Evolutionary conservation across 2,797 vertebrate genomes (phyloP).

Genomic region (Smutsia gigantea): DNA sequence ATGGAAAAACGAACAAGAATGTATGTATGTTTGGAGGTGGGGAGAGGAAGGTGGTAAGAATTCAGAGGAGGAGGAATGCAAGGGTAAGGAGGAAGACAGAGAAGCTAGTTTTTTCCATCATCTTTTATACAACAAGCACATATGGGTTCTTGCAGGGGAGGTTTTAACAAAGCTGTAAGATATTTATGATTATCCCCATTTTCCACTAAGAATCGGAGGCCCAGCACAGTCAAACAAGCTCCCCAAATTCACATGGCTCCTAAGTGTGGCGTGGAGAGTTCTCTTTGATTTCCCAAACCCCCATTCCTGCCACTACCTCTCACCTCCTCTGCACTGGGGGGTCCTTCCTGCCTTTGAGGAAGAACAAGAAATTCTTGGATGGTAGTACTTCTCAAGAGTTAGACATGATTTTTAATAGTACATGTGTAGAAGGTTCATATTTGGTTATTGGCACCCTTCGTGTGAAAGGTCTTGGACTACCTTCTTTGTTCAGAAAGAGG

Average conservation of each 20-base stretch:
- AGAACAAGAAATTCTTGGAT: background rate
- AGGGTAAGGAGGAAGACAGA: background rate
- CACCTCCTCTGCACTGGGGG: background rate
- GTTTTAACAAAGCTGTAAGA: background rate
- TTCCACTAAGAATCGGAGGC: background rate
- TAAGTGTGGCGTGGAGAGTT: background rate
- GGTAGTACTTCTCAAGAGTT: background rate
- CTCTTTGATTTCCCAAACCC: background rate
- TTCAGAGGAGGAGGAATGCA: background rate
- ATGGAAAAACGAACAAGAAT: background rate
- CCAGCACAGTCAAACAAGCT: background rate
- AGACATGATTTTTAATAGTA: background rate
- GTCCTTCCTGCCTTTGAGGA: background rate
- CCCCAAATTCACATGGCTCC: background rate
- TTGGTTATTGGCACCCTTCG: background rate
- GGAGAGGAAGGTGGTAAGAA: background rate
- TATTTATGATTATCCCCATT: background rate
- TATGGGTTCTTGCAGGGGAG: background rate
- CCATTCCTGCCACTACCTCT: background rate
- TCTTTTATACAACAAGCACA: background rate
- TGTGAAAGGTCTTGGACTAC: background rate
- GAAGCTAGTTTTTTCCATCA: background rate
- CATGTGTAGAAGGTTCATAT: background rate
- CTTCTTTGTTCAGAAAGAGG: slow-evolving; percentile 14
- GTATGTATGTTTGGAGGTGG: rapidly evolving